These are phyloP conservation scores for Oreochromis spilurus DNA, from an alignment of 2,113 vertebrate genomes.

Conservation along the genomic window DNA sequence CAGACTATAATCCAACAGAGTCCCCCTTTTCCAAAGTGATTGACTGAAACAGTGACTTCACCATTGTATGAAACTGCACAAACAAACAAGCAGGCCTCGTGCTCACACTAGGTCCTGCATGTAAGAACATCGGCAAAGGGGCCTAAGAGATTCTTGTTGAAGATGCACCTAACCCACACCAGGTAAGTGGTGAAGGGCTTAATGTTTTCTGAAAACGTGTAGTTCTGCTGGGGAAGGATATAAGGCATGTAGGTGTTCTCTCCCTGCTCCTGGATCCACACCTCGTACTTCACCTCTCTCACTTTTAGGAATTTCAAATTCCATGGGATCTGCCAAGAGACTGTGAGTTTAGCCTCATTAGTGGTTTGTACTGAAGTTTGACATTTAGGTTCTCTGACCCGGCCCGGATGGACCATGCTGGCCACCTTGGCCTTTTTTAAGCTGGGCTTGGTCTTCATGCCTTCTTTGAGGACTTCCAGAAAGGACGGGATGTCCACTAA, in stretches of 20 bases:
- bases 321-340: constrained; percentile 97
- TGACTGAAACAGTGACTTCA: constrained; percentile 14
- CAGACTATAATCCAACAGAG: not conserved
- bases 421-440: constrained; percentile 76
- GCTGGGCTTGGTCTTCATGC: constrained; percentile 77
- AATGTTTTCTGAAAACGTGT: constrained; percentile 97
- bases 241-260: constrained; percentile 98
- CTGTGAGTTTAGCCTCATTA: constrained; percentile 83
- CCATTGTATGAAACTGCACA: not conserved
- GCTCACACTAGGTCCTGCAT: constrained; percentile 82
- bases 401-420: constrained; percentile 84
- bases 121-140: constrained; percentile 96
- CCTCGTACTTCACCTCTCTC: constrained; percentile 92
- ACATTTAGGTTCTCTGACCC: constrained; percentile 87
- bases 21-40: not conserved
- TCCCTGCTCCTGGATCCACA: constrained; percentile 98
- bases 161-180: constrained; percentile 98
- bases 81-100: not conserved
- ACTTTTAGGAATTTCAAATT: constrained; percentile 95
- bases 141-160: constrained; percentile 90
- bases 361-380: constrained; percentile 85
- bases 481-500: constrained; percentile 86
- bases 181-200: constrained; percentile 96
- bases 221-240: constrained; percentile 92
- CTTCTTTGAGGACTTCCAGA: constrained; percentile 77